These are phyloP conservation scores for Virgularia gustaviana DNA, from an alignment of 92 coral and sea anemone genomes.

Conservation along the genomic window DNA sequence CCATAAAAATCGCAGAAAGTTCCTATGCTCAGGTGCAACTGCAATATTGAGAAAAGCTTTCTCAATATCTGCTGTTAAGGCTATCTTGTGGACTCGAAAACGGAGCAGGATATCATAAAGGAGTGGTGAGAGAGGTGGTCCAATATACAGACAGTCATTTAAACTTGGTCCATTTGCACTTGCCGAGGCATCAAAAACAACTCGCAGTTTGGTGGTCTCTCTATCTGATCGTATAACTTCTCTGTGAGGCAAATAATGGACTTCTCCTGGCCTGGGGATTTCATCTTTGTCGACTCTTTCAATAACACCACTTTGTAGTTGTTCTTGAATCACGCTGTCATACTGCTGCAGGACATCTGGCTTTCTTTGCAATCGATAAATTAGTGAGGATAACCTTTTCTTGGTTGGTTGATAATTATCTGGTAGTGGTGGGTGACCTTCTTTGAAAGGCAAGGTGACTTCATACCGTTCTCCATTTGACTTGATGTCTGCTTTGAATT, in stretches of 20 bases:
- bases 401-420: constrained; percentile 41
- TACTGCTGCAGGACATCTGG: constrained; percentile 27
- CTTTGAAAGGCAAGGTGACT: constrained; percentile 51
- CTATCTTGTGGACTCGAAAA: constrained; percentile 36
- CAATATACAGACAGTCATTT: constrained; percentile 23
- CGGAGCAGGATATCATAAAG: constrained; percentile 46
- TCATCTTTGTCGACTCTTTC: constrained; percentile 15
- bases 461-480: constrained; percentile 47
- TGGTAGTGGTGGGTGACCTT: constrained; percentile 41
- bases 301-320: constrained; percentile 29
- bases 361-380: constrained; percentile 36
- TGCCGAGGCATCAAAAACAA: constrained; percentile 31
- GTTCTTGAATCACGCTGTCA: constrained; percentile 42
- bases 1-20: too few species aligned
- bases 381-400: constrained; percentile 31
- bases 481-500: constrained; percentile 13
- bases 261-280: constrained; percentile 10
- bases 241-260: constrained; percentile 46
- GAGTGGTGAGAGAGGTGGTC: constrained; percentile 30
- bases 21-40: too few species aligned
- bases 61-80: constrained; percentile 39
- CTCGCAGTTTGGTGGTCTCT: constrained; percentile 29
- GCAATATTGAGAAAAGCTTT: too few species aligned
- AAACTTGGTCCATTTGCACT: constrained; percentile 1
- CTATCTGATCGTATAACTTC: constrained; percentile 23